Percentiles rank a stretch among this genome's conserved stretches.
These are phyloP conservation scores for Formica exsecta DNA, from an alignment of 1,140 invertebrate genomes.

Conservation along the genomic window DNA sequence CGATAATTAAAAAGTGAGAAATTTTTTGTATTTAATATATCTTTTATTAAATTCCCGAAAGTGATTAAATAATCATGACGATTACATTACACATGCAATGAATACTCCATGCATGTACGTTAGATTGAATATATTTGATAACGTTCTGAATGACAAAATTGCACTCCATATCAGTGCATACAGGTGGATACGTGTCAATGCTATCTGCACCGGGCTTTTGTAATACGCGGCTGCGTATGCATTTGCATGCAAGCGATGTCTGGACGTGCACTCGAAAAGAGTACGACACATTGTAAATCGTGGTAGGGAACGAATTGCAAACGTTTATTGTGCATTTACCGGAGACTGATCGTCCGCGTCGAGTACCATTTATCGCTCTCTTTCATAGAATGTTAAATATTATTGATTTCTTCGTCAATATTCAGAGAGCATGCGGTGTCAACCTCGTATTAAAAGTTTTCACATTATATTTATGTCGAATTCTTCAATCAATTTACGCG, in stretches of 20 bases:
- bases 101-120: background rate
- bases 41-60: slow-evolving; percentile 11
- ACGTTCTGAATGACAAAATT: slow-evolving; percentile 71
- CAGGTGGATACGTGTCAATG: slow-evolving; percentile 68
- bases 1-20: background rate
- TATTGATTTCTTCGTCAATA: slow-evolving; percentile 38
- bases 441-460: slow-evolving; percentile 11
- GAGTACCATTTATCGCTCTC: slow-evolving; percentile 32
- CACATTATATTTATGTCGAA: background rate
- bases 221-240: slow-evolving; percentile 65
- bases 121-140: slow-evolving; percentile 66
- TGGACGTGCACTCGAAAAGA: slow-evolving; percentile 53
- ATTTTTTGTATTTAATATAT: background rate
- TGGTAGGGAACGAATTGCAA: slow-evolving; percentile 31
- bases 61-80: background rate
- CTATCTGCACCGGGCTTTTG: slow-evolving; percentile 57
- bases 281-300: slow-evolving; percentile 47
- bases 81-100: background rate
- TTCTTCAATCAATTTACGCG: background rate
- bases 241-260: slow-evolving; percentile 61
- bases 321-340: slow-evolving; percentile 59
- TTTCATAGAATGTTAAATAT: slow-evolving; percentile 35
- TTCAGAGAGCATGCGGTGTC: background rate
- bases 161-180: slow-evolving; percentile 67
- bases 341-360: slow-evolving; percentile 19